Evolutionary conservation across 2,797 vertebrate species (phyloP), one percentile per base, ranked within the genome.

Genomic region (Gambusia yucatana): DNA sequence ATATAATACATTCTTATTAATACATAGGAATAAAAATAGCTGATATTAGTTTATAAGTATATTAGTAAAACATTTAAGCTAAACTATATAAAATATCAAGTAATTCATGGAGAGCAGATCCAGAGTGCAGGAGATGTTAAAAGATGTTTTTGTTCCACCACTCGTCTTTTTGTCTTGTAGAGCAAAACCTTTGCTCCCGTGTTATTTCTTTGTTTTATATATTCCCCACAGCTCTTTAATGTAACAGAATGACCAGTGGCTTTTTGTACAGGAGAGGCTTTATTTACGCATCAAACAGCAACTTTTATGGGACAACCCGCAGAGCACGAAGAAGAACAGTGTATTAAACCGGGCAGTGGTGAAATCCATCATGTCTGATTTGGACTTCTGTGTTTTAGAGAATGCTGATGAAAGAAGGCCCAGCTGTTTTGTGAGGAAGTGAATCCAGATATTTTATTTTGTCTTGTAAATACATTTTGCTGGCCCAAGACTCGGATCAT

Each of bases 381-480:
- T 70, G 13, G 22, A 46, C 41, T 5, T 44, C 25, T 28, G 67
- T 46, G 41, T 28, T 44, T 70, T 46, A 14, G 67, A 46, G 67
- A 70, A 70, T 70, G 41, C 41, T 44, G 22, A 46, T 44, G 41
- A 70, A 70, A 70, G 67, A 70, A 70, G 46, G 16, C 25, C 67
- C 41, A 46, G 25, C 67, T 46, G 67, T 70, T 13, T 14, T 28
- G 25, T 70, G 67, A 44, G 67, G 44, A n/a, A n/a, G 43, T 44
- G 41, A 33, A 33, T 33, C 33, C 33, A 33, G 33, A 33, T 33
- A 33, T 33, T 33, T 33, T 33, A 33, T 33, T 33, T 33, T 33
- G 33, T 33, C 36, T 39, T 39, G 5, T 39, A 39, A 39, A 39
- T 39, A 39, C 4, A 39, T 39, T 39, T 39, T 39, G 36, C 36